Evolutionary conservation across 2,113 vertebrate genomes (phyloP), one percentile per base, ranked within the genome.

Genomic region (Alouatta palliata): DNA sequence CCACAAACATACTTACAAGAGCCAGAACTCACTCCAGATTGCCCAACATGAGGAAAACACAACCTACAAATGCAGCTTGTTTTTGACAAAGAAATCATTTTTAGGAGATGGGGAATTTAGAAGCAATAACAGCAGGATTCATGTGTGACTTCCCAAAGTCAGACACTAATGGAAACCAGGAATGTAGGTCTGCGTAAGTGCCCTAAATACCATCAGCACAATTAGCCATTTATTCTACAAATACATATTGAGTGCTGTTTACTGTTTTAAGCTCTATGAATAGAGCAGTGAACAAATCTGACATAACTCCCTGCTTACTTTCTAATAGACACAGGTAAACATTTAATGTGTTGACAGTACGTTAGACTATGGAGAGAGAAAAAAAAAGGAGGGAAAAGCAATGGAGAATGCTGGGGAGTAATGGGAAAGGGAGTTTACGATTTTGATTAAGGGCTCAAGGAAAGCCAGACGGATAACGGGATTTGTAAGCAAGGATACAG

Each of bases 21-120:
- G 97, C 98, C 98, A 98, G 98, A 93, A 64, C 64, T 61, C 49
- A 82, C 91, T 98, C 96, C 96, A 92, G 92, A 90, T 84, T 94
- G 97, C 87, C 96, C 96, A 94, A 79, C 96, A 95, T 43, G 45
- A 97, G 92, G 94, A 89, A 96, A 90, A 2, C 95, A 98, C 95
- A 79, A 97, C 89, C 92, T 95, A 91, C 77, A 95, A 81, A 45
- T 12, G 84, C 73, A 81, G 77, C 86, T 96, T 97, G 91, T 75
- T 97, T 97, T 93, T 64, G 94, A 97, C 95, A 90, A 77, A 73
- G 58, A 88, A 92, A 66, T 89, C 92, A 92, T 85, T 92, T 66
- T 56, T 37, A 92, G 90, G 37, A 96, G 85, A 76, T 81, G 81
- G 43, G 70, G 93, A 84, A 52, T 73, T 95, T 47, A 89, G 96